Conservation (phyloP, 1,140 invertebrate species). For the Drosophila nannoptera region DNA sequence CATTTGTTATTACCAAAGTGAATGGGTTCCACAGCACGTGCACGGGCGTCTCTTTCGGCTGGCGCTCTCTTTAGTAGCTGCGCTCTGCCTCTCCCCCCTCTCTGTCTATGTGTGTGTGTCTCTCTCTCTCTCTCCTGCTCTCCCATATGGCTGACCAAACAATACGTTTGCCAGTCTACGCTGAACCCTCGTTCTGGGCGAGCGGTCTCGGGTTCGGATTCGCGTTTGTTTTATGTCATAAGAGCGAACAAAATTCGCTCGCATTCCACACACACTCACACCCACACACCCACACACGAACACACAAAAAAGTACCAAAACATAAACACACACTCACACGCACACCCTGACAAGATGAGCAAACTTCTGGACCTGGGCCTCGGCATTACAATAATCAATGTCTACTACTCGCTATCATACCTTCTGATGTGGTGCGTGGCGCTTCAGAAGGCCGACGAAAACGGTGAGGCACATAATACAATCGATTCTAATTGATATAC, state of each 20-base stretch:
- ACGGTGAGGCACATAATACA: slow-evolving; percentile 17
- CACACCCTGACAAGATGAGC: slow-evolving; percentile 27
- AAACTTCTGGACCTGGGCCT: slow-evolving; percentile 43
- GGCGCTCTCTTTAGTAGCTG: background rate
- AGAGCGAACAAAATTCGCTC: slow-evolving; percentile 18
- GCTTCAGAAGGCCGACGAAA: slow-evolving; percentile 14
- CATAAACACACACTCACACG: background rate
- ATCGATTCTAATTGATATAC: slow-evolving; percentile 1
- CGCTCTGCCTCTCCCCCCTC: background rate
- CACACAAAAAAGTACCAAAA: no score
- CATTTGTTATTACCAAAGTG: slow-evolving; percentile 8
- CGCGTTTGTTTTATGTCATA: slow-evolving; percentile 15
- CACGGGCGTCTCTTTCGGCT: slow-evolving; percentile 1
- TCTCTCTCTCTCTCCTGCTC: slow-evolving; percentile 15
- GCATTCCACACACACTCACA: background rate
- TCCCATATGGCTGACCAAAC: slow-evolving; percentile 25
- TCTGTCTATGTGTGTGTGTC: no score
- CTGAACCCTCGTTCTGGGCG: slow-evolving; percentile 47
- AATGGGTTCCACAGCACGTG: slow-evolving; percentile 33
- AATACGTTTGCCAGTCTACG: slow-evolving; percentile 39
- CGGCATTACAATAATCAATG: slow-evolving; percentile 42
- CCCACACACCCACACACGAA: background rate
- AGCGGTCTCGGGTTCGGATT: slow-evolving; percentile 44
- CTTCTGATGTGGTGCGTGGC: slow-evolving; percentile 45
- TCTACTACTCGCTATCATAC: slow-evolving; percentile 38